These are phyloP conservation scores for Menura novaehollandiae DNA, from an alignment of 2,113 vertebrate species.

Conservation along the genomic window DNA sequence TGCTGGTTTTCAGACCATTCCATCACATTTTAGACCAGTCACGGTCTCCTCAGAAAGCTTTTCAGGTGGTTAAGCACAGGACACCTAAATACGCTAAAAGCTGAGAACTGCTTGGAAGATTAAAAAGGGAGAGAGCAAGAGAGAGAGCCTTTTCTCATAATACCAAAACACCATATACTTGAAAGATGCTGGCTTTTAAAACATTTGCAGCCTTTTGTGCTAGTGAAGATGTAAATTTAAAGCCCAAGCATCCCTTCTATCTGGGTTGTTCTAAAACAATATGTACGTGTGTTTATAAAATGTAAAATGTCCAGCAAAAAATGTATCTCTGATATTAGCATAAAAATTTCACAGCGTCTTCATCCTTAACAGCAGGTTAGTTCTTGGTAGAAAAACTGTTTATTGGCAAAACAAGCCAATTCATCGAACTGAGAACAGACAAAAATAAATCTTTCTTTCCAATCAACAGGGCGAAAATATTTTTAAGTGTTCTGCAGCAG, in stretches of 20 bases:
- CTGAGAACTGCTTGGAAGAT: background rate
- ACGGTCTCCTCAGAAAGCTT: background rate
- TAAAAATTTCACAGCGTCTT: background rate
- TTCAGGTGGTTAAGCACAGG: background rate
- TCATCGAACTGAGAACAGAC: background rate
- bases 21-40: background rate
- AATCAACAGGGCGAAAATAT: background rate
- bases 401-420: background rate
- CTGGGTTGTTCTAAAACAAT: background rate
- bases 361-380: background rate
- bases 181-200: background rate
- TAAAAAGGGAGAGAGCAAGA: background rate
- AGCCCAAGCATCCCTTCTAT: background rate
- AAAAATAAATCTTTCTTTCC: background rate
- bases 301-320: background rate
- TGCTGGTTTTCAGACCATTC: background rate
- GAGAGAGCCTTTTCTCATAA: background rate
- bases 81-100: background rate
- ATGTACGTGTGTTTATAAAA: background rate
- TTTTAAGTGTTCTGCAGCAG: background rate
- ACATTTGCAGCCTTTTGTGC: background rate
- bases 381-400: background rate
- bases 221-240: background rate
- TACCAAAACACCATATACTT: background rate
- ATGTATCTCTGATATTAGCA: background rate